Conservation (phyloP, 2,113 vertebrate species). For the Oenanthe melanoleuca region DNA sequence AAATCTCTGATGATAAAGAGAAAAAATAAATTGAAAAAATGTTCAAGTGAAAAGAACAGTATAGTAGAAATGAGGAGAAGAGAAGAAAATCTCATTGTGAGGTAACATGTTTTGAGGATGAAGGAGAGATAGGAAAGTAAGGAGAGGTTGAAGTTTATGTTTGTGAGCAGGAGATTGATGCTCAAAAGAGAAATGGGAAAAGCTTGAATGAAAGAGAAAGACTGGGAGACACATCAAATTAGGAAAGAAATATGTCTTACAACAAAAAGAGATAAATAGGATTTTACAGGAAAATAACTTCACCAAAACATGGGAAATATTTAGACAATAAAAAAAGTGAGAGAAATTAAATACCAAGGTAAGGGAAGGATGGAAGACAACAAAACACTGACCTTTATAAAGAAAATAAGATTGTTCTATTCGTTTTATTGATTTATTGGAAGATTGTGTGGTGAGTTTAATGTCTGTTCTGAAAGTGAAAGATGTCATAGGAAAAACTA, state of each 20-base stretch:
- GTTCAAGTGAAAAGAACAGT: neutral
- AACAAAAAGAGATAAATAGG: neutral
- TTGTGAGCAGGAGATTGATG: neutral
- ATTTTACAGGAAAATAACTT: neutral
- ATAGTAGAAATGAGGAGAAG: neutral
- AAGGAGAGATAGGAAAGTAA: neutral
- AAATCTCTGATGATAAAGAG: neutral
- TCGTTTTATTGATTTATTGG: neutral
- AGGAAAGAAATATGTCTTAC: neutral
- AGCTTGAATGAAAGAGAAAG: neutral
- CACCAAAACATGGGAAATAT: neutral
- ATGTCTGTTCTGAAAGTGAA: conserved; percentile 8
- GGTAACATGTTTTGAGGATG: neutral
- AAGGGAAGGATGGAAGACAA: neutral
- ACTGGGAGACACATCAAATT: neutral
- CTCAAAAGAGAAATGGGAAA: neutral
- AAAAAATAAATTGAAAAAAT: neutral
- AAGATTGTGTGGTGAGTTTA: neutral
- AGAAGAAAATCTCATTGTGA: neutral
- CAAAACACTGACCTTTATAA: neutral
- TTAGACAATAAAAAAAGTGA: neutral
- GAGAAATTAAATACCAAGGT: neutral
- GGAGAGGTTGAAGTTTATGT: neutral
- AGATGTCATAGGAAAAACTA: conserved; percentile 1
- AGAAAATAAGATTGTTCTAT: neutral